Base-by-base conservation (phyloP, 2,797 vertebrate genomes). In the Todus mexicanus region DNA sequence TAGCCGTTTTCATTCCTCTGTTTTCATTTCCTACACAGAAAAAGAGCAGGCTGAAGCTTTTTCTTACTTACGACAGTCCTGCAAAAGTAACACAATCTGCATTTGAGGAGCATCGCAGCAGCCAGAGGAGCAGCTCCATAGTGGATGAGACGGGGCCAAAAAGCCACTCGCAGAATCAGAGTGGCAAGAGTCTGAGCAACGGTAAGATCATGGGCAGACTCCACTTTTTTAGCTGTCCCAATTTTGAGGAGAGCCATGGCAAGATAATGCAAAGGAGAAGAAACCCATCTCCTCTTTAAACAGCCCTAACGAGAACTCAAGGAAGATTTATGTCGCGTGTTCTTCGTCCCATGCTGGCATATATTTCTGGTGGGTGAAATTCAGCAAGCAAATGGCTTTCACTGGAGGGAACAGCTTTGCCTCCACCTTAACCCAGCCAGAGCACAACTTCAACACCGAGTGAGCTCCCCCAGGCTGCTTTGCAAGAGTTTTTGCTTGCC, bases 261-360 rank as follows among this genome's bases (percentile, higher is more conserved):
- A 40, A 60, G 18, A 3, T 31, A 82, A 81, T 10, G 37, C 63
- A 15, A 40, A 78, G 33, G 51, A 63, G 43, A 70, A 82, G 74
- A 84, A 84, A 94, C 82, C 56, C 68, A 88, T 87, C 71, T 86
- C 80, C 74, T 38, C 11, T 53, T 69, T 38, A 42, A 90, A 84
- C 54, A 88, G 64, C 84, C 66, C 77, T 54, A 72, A 47, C 64
- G 40, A 84, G 77, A 93, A 70, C 47, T 31, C n/a, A 7, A 27
- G 86, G 50, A 69, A 63, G 78, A 72, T 73, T 86, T 26, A 50
- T 15, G 48, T 18, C 2, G 16, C 4, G 0, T 14, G 59, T 26
- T 50, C 11, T 61, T 75, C 73, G 70, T 25, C 50, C 69, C 40
- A 78, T 20, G 50, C 77, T 66, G 63, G 75, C 51, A 68, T 42